Evolutionary conservation across 2,113 vertebrate genomes (phyloP), one percentile per base, ranked within the genome.

Genomic region (Todiramphus chloris): DNA sequence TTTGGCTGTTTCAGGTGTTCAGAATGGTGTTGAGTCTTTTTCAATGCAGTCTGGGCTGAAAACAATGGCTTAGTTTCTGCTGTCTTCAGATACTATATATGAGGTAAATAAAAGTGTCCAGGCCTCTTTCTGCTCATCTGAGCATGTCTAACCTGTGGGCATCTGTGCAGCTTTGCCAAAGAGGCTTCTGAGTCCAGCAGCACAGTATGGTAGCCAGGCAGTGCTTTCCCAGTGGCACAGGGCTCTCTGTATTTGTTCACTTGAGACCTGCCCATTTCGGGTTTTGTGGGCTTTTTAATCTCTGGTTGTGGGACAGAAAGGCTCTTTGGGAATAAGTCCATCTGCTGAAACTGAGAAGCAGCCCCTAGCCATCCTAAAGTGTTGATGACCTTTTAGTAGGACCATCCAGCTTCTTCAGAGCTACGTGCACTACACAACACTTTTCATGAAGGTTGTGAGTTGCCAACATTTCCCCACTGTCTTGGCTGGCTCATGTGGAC

Each of bases 391-490:
- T 58, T 86, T 35, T n/a, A 51, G 64, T 33, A 87, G 43, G n/a
- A 81, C 17, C 19, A 4, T 90, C 21, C 83, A 70, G 46, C 67
- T 81, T 16, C 64, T 76, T 11, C 31, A 74, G 50, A 83, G 41
- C 21, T 90, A 39, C 28, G 2, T 21, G 14, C 4, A 2, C 39
- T 64, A 3, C 7, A 4, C 13, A 39, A 5, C 1, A 1, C 44
- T 83, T 64, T 50, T 51, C 18, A 12, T 41, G 51, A 58, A 75
- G 46, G 14, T 35, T 75, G 31, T 41, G 73, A 44, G 25, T 48
- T 70, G 39, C n/a, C 8, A 1, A 31, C 6, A 0, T 72, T 70
- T 58, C 35, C 30, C 17, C 11, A 13, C 37, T 64, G 58, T 11
- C 43, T 68, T 27, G 24, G 24, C 12, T 51, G 70, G 20, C 58